Base-by-base conservation (phyloP, 2,113 vertebrate genomes). In the Aegithalos caudatus region DNA sequence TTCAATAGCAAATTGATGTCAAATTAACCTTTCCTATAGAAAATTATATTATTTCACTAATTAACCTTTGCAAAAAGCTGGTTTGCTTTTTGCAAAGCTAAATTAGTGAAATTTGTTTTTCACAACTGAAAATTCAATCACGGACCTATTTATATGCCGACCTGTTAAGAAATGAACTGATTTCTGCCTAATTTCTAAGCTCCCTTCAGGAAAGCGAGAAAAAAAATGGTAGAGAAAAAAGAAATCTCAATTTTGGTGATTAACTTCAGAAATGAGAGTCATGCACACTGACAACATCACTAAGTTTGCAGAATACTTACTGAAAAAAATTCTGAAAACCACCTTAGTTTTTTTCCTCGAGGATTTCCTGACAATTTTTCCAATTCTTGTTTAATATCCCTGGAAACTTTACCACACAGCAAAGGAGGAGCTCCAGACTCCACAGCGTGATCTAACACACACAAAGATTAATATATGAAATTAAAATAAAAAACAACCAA, bases 301-400 rank as follows among this genome's bases (percentile, higher is more conserved):
- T 50, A 56, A 38, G 22, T 66, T 72, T 84, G 44, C 33, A 23
- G 40, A 86, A 89, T 94, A 98, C 97, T 98, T 98, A 99, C 99
- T 70, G 98, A 99, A 82, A 99, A 98, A 95, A 98, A 99, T 85
- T 99, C 99, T 23, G 99, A 99, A 98, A 99, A 99, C 99, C 99
- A 99, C 38, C 98, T 98, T 24, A 99, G 98, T 85, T 99, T 99
- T 97, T 99, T 99, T 25, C 94, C 92, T 62, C 37, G 97, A 72
- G 96, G 81, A 81, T 98, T 98, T 38, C 96, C 96, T 15, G 96
- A 95, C 29, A 98, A 86, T 86, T 99, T 99, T 95, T 99, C 99
- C 95, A 99, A 83, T 92, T 99, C 99, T 95, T 99, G 99, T 85
- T 99, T 99, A 93, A 99, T 98, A 88, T 99, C 99, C 91, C 98